phyloP scores from a whole-genome alignment of 1,140 invertebrate genomes.

The Polyergus mexicanus region DNA sequence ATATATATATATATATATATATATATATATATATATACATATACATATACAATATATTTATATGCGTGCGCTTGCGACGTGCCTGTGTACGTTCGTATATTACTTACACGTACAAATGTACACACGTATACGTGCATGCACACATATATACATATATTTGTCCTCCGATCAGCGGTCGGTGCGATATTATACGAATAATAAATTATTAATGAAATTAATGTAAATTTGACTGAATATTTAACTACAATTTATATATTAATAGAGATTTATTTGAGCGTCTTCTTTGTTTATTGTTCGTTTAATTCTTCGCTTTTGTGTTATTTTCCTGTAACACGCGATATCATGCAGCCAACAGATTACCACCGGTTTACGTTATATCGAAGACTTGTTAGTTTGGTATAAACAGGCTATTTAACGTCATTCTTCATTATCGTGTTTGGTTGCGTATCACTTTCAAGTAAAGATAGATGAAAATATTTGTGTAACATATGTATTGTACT shows the following conservation, averaged over 20 bases:
- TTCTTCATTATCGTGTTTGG: conserved; percentile 70
- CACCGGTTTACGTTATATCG: conserved; percentile 57
- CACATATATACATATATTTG: conserved; percentile 69
- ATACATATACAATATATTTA: conserved; percentile 75
- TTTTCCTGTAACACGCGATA: conserved; percentile 54
- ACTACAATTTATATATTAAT: conserved; percentile 86
- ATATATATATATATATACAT: conserved; percentile 67
- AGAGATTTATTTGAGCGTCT: conserved; percentile 85
- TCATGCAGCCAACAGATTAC: conserved; percentile 56
- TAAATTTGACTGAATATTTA: conserved; percentile 86
- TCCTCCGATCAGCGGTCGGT: conserved; percentile 77
- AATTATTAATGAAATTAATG: conserved; percentile 87
- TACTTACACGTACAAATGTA: conserved; percentile 19
- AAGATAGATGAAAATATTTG: background rate
- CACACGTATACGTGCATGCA: background rate
- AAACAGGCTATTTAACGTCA: conserved; percentile 51
- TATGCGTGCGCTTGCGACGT: conserved; percentile 37
- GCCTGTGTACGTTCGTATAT: conserved; percentile 23
- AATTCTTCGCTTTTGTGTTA: conserved; percentile 70
- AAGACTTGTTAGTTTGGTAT: conserved; percentile 41
- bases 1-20: conserved; percentile 63
- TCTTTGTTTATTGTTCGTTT: conserved; percentile 72
- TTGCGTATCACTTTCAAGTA: conserved; percentile 51
- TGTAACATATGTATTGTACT: background rate
- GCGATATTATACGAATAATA: conserved; percentile 86